A percentile compares a stretch with the other conserved stretches of the same genome.
Evolutionary conservation across 2,797 vertebrate species (phyloP).

Genomic region (Acanthurus tractus): DNA sequence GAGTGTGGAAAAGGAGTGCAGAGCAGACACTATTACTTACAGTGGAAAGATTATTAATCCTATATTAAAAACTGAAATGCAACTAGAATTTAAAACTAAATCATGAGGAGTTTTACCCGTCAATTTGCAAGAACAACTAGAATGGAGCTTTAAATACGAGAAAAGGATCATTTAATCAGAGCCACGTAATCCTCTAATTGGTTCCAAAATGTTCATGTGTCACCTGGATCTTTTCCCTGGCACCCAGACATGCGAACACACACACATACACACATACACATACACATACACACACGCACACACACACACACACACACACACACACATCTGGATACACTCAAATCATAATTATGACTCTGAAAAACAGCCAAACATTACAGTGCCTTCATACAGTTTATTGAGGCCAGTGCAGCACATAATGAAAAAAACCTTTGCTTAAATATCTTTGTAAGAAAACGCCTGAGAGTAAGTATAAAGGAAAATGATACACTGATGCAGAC

Average conservation of each 20-base stretch:
- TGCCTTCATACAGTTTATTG: slow-evolving; percentile 14
- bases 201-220: slow-evolving; percentile 63
- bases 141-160: neutral
- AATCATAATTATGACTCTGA: slow-evolving; percentile 17
- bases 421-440: slow-evolving; percentile 15
- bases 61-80: neutral
- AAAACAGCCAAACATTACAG: slow-evolving; percentile 33
- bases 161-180: slow-evolving; percentile 27
- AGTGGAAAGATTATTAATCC: neutral
- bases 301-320: neutral
- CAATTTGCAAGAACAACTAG: neutral
- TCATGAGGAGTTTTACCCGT: neutral
- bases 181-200: slow-evolving; percentile 17
- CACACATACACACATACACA: slow-evolving; percentile 17
- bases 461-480: neutral
- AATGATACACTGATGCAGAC: slow-evolving; percentile 4
- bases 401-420: slow-evolving; percentile 21
- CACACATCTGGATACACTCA: slow-evolving; percentile 65
- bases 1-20: neutral
- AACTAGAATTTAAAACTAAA: neutral
- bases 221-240: slow-evolving; percentile 65
- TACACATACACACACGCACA: neutral
- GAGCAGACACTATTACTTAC: neutral
- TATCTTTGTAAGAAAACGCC: neutral
- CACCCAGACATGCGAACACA: neutral